Base-by-base conservation (phyloP, 2,888 invertebrate species). In the Yponomeuta cagnagella region DNA sequence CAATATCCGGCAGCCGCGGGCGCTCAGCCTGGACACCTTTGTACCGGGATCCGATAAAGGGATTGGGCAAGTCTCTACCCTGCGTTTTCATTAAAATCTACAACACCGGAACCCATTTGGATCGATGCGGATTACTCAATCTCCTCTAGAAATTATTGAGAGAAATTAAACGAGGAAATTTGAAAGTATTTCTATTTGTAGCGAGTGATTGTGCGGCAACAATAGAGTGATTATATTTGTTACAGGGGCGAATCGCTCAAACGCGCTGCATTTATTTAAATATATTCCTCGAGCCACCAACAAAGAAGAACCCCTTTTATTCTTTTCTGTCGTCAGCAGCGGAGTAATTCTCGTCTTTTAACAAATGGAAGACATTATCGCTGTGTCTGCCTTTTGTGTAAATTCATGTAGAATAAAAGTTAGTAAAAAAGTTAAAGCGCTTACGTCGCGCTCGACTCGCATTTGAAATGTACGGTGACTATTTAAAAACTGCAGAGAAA, bases 311-410 rank as follows among this genome's bases (percentile, higher is more conserved):
- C 81, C 80, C 83, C 81, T 83, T 86, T 86, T 86, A 86, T 89
- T 87, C 83, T 83, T 86, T 88, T 86, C 84, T 83, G 85, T 86
- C 85, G 83, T 84, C 85, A 82, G 81, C 78, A 80, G 80, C 79
- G 69, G 83, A 81, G 84, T 87, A 89, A 88, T 88, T 88, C 87
- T 84, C 84, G 82, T 87, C 87, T 86, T 83, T 87, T 88, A 89
- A 88, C 86, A 88, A 88, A 89, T 88, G 89, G 87, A 86, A 86
- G 88, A 88, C 86, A 89, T 89, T 89, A 89, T 87, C 88, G 84
- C 84, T 79, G 82, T 78, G 84, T 81, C 83, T 87, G 86, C 85
- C 87, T 87, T 88, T 89, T 88, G 86, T 85, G 84, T 86, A 88
- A 88, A 89, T 89, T 89, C 86, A 85, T 84, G 86, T 85, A 82